phyloP scores from a whole-genome alignment of 1,140 invertebrate species.

The Nasonia giraulti region DNA sequence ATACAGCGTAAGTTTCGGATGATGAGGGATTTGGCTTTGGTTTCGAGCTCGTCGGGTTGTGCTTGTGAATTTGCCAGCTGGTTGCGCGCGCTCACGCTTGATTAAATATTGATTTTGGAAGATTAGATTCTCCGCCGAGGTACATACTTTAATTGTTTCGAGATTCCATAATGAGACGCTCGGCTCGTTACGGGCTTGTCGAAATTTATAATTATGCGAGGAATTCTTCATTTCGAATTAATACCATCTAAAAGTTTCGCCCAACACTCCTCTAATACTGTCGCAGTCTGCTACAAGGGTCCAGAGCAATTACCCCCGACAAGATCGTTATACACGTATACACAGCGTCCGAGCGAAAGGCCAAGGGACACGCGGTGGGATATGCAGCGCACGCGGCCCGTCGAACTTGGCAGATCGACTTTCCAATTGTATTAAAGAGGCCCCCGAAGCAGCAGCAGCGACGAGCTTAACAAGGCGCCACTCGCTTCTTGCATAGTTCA shows the following conservation, averaged over 20 bases:
- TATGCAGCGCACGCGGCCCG: background rate
- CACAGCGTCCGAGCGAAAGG: background rate
- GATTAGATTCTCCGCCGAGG: background rate
- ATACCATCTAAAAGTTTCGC: too few species aligned
- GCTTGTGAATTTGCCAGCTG: background rate
- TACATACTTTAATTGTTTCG: too few species aligned
- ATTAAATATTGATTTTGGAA: constrained; percentile 20
- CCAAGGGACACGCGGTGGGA: background rate
- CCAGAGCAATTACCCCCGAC: constrained; percentile 14
- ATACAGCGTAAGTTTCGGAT: background rate
- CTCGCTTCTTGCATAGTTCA: constrained; percentile 38
- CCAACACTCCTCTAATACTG: too few species aligned
- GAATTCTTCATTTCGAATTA: too few species aligned
- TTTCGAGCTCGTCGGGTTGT: background rate
- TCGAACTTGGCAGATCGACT: constrained; percentile 46
- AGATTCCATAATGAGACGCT: background rate
- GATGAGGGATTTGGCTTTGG: constrained; percentile 5
- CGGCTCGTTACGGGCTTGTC: background rate
- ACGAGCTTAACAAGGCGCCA: constrained; percentile 30
- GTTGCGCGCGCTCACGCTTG: background rate
- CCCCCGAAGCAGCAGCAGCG: constrained; percentile 21
- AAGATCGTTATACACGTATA: constrained; percentile 18
- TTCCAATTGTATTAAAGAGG: constrained; percentile 57
- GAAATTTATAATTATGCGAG: background rate
- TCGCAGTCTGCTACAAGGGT: background rate